Conservation (phyloP, 2,113 vertebrate genomes). For the Peucedramus taeniatus region DNA sequence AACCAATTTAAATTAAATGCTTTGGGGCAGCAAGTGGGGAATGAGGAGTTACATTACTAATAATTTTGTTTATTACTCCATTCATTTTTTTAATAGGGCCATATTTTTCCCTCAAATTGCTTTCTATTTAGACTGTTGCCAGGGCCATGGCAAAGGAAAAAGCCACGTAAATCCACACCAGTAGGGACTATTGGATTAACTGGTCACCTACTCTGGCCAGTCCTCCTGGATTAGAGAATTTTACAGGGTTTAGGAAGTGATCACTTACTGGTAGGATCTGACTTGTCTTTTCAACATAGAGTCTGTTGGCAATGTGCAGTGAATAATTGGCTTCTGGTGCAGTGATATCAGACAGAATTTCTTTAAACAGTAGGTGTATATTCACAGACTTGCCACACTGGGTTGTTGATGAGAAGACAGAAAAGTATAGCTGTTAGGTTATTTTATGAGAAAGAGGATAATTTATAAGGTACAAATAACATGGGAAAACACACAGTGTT, state of each 20-base stretch:
- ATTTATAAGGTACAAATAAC: background rate
- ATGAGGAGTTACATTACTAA: background rate
- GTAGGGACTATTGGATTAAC: background rate
- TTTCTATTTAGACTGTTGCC: background rate
- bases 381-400: conserved; percentile 37
- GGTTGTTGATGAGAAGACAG: background rate
- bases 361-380: conserved; percentile 20
- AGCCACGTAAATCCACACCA: background rate
- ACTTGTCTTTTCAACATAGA: conserved; percentile 35
- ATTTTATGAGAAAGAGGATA: background rate
- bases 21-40: background rate
- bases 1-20: background rate
- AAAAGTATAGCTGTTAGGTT: background rate
- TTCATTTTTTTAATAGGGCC: background rate
- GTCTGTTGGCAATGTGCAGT: conserved; percentile 21
- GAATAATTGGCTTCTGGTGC: background rate
- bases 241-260: background rate
- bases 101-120: background rate
- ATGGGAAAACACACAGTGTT: background rate
- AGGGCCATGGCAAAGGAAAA: background rate
- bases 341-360: conserved; percentile 16
- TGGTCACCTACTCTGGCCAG: background rate
- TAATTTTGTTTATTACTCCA: background rate
- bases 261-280: conserved; percentile 42
- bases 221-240: background rate